Base-by-base conservation (phyloP, 2,888 invertebrate species). In the Phorcus lineatus region DNA sequence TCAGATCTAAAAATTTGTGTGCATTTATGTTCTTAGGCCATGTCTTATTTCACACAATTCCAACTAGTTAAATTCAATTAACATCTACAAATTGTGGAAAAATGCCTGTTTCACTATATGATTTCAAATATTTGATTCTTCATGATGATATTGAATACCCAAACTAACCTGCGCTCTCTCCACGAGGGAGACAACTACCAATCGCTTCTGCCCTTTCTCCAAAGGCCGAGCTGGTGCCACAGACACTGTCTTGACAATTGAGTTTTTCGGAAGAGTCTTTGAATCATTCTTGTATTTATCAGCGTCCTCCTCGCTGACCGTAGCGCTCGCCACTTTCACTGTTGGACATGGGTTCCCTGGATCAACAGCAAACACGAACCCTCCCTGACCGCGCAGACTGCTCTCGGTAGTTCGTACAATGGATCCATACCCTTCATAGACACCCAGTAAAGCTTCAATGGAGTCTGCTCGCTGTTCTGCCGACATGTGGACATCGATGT, bases 401-500 rank as follows among this genome's bases (percentile, higher is more conserved):
- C 31, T n/a, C 19, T 70, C 36, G n/a, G 36, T 36, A n/a, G 36
- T 70, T n/a, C 40, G 31, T 17, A 70, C 17, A 9, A 4, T 19
- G 36, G 24, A 24, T 9, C 55, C n/a, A 19, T 77, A 82, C 13
- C 70, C 78, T 47, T 70, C 76, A 47, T 78, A 81, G 11, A 79
- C 77, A 40, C 77, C 24, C 57, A 80, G 66, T 9, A 84, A 31
- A 1, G 16, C 47, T 17, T 67, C 52, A 2, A 74, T 74, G 17
- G 79, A 77, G 28, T 28, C 16, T n/a, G 62, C 52, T 79, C 79
- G 81, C 79, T 84, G 82, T 0, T 47, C 74, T 0, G 57, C 36
- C 16, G 67, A 67, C 70, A 83, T 62, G 53, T 84, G 81, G 17
- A 81, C 78, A 31, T 84, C 82, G 31, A 80, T 67, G 77, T 78